Evolutionary conservation across 2,888 invertebrate species (phyloP), one percentile per base, ranked within the genome.

Genomic region (Myopa testacea): DNA sequence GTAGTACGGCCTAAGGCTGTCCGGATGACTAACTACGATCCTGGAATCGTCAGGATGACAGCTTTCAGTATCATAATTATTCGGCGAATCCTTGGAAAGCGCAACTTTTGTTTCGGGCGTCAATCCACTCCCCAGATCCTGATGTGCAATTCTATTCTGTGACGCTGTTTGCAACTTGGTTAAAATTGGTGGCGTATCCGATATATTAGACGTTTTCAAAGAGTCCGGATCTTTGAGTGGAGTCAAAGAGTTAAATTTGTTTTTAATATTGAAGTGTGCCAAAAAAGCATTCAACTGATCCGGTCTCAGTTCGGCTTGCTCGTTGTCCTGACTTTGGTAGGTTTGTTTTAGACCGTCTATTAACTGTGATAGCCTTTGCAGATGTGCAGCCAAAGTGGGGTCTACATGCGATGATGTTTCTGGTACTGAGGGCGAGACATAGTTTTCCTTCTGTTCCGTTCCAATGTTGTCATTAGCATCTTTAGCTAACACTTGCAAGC

Each of bases 201-300:
- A 69, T 16, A 71, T 75, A 74, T 38, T 65, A 37, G 4, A 34
- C 5, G 5, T 62, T 26, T 26, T 12, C 1, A 10, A 8, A 62
- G 5, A 4, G 4, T 37, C 70, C 71, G 68, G 14, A 38, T 81
- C 81, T 0, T 62, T 80, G 0, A 37, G 55, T 0, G 86, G 86
- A 78, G 84, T 82, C 16, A 88, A 69, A 58, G 83, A 82, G 71
- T 88, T 84, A 65, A 86, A 85, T 37, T 87, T 87, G 76, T 87
- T 84, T 80, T 87, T 87, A 7, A 90, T 87, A 78, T 89, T 88
- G 38, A 89, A 89, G 75, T 88, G 88, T 0, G 89, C 88, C 52
- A 90, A 77, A 67, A 89, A 89, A 3, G 89, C 88, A 81, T 90
- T 90, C 52, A 90, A 74, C 62, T 90, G 89, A 82, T 89, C 89